Base-by-base conservation (phyloP, 2,113 vertebrate genomes). In the Todiramphus saurophagus region DNA sequence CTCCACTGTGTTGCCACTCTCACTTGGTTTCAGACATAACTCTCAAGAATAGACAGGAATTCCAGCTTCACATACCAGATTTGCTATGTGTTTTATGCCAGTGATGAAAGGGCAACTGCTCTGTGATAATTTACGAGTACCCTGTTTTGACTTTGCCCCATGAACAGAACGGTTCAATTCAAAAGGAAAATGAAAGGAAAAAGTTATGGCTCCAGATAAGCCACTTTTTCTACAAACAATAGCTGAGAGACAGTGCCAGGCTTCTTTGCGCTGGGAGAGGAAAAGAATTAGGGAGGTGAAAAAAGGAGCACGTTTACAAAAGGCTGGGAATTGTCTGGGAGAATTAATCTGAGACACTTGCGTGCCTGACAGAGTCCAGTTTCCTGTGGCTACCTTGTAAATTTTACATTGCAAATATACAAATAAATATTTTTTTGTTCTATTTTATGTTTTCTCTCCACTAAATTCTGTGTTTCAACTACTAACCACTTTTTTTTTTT, bases 161-260 rank as follows among this genome's bases (percentile, higher is more conserved):
- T 41, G 66, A 95, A 87, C 43, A 70, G 77, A 92, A 94, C 10
- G 33, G 66, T 96, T 93, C 87, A 64, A 92, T 96, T 95, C 93
- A 91, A 91, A 96, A 91, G 74, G 81, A 95, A 96, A 97, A 94
- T 91, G 81, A 96, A 97, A 95, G 90, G 95, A 81, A 94, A 76
- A 94, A 96, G 86, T 51, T 58, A 96, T 84, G 89, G 70, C 73
- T 94, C 41, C 50, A 96, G 95, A 96, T 97, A 96, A 96, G 91
- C 89, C 89, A 87, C 74, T 97, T 95, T 84, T 58, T 53, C 81
- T 66, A 33, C 83, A 84, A 92, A 97, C 96, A 96, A 95, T 95
- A 92, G 83, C 66, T 55, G 87, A 92, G 69, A 83, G 96, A 96
- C 85, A 96, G 77, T 66, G 92, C 95, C 92, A 93, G 94, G 83